Conservation (phyloP, 1,140 invertebrate species). For the Drosophila sucinea region DNA sequence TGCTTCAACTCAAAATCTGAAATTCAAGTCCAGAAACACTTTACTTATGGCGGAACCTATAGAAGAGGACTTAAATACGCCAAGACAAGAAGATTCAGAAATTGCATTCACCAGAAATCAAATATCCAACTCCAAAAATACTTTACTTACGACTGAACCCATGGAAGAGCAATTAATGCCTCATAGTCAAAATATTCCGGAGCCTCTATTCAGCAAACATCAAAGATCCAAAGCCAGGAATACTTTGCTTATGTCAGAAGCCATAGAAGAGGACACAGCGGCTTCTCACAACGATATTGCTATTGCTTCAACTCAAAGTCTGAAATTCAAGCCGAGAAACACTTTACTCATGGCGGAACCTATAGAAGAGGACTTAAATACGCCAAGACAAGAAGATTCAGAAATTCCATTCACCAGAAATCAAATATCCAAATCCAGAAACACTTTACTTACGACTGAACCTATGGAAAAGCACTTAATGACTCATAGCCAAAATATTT, state of each 20-base stretch:
- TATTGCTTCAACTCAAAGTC: not conserved
- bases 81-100: not conserved
- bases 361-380: slow-evolving; percentile 23
- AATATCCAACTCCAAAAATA: not conserved
- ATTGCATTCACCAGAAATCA: not conserved
- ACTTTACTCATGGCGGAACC: slow-evolving; percentile 19
- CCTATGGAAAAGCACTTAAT: not conserved
- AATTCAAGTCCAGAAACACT: slow-evolving; percentile 13
- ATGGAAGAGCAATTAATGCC: too few species aligned
- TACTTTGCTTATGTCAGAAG: not conserved
- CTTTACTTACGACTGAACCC: not conserved
- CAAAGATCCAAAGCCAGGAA: not conserved
- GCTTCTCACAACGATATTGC: not conserved
- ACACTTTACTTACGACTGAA: not conserved
- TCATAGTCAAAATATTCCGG: too few species aligned
- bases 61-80: slow-evolving; percentile 13
- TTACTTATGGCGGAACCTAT: slow-evolving; percentile 13
- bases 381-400: not conserved
- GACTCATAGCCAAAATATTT: not conserved
- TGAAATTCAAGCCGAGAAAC: slow-evolving; percentile 2
- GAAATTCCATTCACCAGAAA: not conserved
- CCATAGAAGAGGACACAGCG: slow-evolving; percentile 4
- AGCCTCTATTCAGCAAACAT: too few species aligned
- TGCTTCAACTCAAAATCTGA: not conserved
- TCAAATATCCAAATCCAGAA: not conserved